Conservation (phyloP, 35 echinoderm and acorn worm genomes). For the Ophiothrix spiculata region DNA sequence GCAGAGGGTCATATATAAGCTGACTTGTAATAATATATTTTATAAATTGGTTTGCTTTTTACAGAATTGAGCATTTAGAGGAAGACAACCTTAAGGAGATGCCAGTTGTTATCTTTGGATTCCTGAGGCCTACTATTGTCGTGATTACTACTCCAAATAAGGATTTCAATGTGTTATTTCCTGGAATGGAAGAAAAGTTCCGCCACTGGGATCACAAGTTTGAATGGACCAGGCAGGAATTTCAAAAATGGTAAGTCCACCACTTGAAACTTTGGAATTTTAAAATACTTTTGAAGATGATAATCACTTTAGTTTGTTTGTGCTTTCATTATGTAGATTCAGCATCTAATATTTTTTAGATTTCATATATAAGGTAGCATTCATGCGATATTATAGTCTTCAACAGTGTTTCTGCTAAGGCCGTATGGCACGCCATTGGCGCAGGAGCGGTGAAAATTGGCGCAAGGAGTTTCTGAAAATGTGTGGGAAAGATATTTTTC, state of each 20-base stretch:
- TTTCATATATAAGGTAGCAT: too few relatives aligned
- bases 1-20: not conserved
- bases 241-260: conserved; percentile 73
- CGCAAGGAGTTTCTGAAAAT: too few relatives aligned
- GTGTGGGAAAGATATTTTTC: too few relatives aligned
- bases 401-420: too few relatives aligned
- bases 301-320: too few relatives aligned
- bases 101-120: conserved; percentile 68
- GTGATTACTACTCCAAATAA: conserved; percentile 94
- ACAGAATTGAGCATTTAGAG: conserved; percentile 86
- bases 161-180: conserved; percentile 93
- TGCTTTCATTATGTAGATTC: too few relatives aligned
- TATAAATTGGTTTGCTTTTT: not conserved
- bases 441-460: too few relatives aligned
- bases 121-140: conserved; percentile 55
- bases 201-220: conserved; percentile 96
- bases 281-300: too few relatives aligned
- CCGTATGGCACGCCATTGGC: too few relatives aligned
- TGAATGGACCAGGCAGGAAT: conserved; percentile 94
- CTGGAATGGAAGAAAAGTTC: conserved; percentile 40
- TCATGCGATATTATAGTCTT: too few relatives aligned
- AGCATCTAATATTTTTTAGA: too few relatives aligned
- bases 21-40: not conserved
- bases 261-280: too few relatives aligned
- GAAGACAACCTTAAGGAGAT: conserved; percentile 47